A percentile compares a stretch with the other conserved stretches of the same genome.
phyloP scores from a whole-genome alignment of 2,113 vertebrate genomes.

The Antigone vipio region DNA sequence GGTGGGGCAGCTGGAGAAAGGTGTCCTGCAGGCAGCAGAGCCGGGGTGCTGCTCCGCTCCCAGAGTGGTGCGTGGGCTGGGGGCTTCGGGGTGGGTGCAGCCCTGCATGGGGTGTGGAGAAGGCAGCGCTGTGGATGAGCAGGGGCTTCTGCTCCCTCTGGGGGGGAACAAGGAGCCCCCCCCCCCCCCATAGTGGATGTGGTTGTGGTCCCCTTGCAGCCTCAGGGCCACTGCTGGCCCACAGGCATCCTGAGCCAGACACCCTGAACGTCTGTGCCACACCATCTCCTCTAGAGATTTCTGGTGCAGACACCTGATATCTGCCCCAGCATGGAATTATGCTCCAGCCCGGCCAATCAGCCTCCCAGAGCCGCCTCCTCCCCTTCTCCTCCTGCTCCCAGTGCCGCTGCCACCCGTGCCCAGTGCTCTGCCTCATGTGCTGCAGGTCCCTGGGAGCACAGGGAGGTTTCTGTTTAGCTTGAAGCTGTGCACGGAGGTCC shows the following conservation, averaged over 20 bases:
- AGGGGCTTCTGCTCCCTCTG: not conserved
- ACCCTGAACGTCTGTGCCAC: not conserved
- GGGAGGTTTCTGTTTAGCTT: not conserved
- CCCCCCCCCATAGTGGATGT: not conserved
- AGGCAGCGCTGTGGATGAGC: accelerated
- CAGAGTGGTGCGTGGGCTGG: accelerated
- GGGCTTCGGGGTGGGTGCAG: not conserved
- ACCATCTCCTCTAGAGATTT: not conserved
- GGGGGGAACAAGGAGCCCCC: not conserved
- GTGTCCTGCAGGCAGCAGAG: not conserved
- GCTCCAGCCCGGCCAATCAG: not conserved
- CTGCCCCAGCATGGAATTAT: not conserved
- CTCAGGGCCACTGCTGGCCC: not conserved
- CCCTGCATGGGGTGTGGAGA: not conserved
- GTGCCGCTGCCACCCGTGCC: not conserved
- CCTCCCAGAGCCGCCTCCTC: not conserved
- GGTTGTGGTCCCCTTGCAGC: not conserved
- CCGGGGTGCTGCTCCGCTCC: not conserved
- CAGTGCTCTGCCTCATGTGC: accelerated
- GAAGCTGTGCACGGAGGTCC: not conserved
- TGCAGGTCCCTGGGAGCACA: not conserved
- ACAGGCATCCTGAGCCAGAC: not conserved
- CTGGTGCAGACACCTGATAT: not conserved
- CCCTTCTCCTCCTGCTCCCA: not conserved
- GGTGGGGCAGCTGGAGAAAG: not conserved